These are phyloP conservation scores for Andricus quercusramuli DNA, from an alignment of 2,888 invertebrate species.

Conservation along the genomic window DNA sequence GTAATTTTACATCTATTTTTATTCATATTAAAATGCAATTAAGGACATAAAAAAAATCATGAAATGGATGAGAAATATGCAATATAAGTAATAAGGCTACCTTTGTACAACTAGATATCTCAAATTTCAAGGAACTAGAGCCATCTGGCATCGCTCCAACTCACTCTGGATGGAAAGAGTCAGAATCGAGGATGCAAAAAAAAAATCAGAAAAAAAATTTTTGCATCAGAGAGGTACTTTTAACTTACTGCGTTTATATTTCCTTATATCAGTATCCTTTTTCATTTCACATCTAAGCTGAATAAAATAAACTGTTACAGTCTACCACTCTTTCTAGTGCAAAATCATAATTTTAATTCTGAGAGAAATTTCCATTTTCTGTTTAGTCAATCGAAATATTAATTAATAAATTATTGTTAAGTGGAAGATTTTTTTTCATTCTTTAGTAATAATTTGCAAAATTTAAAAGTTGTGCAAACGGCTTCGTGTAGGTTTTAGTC, in stretches of 20 bases:
- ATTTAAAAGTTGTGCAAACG: too few species aligned
- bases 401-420: too few species aligned
- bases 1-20: not conserved
- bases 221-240: not conserved
- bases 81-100: constrained; percentile 13
- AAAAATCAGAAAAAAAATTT: constrained; percentile 11
- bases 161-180: constrained; percentile 9
- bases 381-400: too few species aligned
- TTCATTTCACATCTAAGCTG: not conserved
- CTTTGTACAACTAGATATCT: constrained; percentile 22
- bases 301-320: not conserved
- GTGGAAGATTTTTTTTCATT: too few species aligned
- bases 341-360: too few species aligned
- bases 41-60: not conserved
- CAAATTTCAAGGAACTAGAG: constrained; percentile 25
- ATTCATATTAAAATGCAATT: not conserved
- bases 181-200: constrained; percentile 14
- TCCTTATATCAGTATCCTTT: not conserved
- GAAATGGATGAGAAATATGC: not conserved
- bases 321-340: too few species aligned
- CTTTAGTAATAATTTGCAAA: too few species aligned
- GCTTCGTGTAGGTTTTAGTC: too few species aligned
- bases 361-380: too few species aligned
- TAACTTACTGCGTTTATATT: not conserved
- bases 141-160: constrained; percentile 33